Evolutionary conservation across 2,888 invertebrate genomes (phyloP), one percentile per base, ranked within the genome.

Genomic region (Chaetoderma sp.): DNA sequence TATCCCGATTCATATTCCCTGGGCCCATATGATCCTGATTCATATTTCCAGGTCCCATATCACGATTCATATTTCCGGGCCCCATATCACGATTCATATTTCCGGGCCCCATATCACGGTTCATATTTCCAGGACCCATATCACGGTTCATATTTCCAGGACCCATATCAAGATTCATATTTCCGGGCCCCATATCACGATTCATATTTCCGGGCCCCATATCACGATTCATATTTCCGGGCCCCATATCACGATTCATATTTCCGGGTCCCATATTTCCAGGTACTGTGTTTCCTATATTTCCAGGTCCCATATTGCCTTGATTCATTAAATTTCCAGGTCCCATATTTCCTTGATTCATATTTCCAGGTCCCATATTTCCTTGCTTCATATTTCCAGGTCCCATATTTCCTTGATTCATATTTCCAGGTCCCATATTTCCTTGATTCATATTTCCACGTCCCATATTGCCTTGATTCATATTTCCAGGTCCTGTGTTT

Each of bases 1-100:
- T 42, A 30, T 56, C 28, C 8, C 60, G 57, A 60, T 45, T 57
- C 65, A n/a, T n/a, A n/a, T 27, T 6, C 36, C 66, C 58, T 67
- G 52, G 50, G 16, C 62, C 64, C 2, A 68, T 57, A 18, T 59
- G 52, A 21, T 56, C 63, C 23, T 52, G 33, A 33, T 50, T 54
- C 18, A 60, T 42, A 32, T 27, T 21, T 54, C 54, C 47, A 28
- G 25, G 28, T 44, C 28, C 59, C 44, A 60, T 27, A 21, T 39
- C 62, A 55, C 68, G 60, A 39, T 67, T 59, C 39, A 64, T 52
- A 32, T 61, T 60, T 28, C 71, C 65, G 44, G 50, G 58, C 16
- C 66, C 64, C 0, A 65, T 67, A 4, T 70, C 68, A 16, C 68
- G 68, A 55, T 63, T 59, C 63, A 63, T 63, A 21, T 25, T 42